phyloP scores from a whole-genome alignment of 1,140 invertebrate species.

The Camponotus vicinus region DNA sequence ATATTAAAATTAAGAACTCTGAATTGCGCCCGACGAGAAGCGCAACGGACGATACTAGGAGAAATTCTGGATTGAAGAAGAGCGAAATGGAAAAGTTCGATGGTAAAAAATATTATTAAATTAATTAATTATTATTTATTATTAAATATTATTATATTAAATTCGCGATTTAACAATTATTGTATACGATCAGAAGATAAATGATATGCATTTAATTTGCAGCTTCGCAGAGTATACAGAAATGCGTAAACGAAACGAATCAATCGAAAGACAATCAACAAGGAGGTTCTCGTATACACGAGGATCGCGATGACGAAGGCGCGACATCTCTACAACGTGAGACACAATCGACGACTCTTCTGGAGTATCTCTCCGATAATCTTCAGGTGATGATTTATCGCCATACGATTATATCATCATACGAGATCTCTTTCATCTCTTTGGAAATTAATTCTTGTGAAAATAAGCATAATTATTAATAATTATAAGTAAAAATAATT shows the following conservation, averaged over 20 bases:
- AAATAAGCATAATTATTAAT: neutral
- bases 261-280: constrained; percentile 43
- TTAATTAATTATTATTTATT: no score
- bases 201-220: constrained; percentile 8
- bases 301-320: constrained; percentile 33
- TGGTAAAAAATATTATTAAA: neutral
- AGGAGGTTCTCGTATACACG: constrained; percentile 44
- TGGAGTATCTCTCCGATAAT: constrained; percentile 87
- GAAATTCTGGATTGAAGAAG: neutral
- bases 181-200: neutral
- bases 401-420: no score
- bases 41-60: neutral
- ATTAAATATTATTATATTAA: neutral
- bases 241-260: constrained; percentile 69
- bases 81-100: constrained; percentile 1
- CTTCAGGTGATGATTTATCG: constrained; percentile 81
- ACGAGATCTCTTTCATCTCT: no score
- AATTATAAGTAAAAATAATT: neutral
- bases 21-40: neutral
- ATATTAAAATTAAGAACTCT: constrained; percentile 75
- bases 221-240: constrained; percentile 66
- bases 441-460: neutral
- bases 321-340: constrained; percentile 30
- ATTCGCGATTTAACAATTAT: constrained; percentile 7
- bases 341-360: constrained; percentile 77